phyloP scores from a whole-genome alignment of 2,888 invertebrate genomes.

The Drosophila flavopinicola region DNA sequence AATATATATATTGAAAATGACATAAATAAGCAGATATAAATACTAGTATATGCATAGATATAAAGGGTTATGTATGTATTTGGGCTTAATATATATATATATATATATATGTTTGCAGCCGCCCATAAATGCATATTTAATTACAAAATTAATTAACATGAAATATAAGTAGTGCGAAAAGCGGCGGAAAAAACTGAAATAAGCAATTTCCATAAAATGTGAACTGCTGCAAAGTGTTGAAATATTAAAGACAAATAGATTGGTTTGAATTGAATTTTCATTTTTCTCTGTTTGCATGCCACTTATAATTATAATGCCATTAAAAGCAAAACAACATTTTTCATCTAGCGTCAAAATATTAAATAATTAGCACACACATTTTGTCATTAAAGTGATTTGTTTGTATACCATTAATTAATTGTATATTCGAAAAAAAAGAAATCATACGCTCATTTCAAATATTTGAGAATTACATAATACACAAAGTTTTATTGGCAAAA shows the following conservation, averaged over 20 bases:
- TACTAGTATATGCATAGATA: slow-evolving; percentile 28
- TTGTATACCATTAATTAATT: neutral
- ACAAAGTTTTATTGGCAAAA: too few species aligned
- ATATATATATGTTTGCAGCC: slow-evolving; percentile 50
- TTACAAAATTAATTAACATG: slow-evolving; percentile 77
- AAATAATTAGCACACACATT: slow-evolving; percentile 19
- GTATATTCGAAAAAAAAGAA: neutral
- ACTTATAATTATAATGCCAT: slow-evolving; percentile 15
- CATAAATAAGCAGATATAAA: slow-evolving; percentile 49
- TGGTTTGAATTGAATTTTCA: too few species aligned
- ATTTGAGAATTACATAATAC: too few species aligned
- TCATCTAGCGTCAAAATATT: slow-evolving; percentile 8
- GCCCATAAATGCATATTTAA: slow-evolving; percentile 75
- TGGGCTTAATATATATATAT: slow-evolving; percentile 24
- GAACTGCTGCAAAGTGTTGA: slow-evolving; percentile 33
- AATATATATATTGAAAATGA: slow-evolving; percentile 59
- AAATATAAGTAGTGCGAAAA: slow-evolving; percentile 58
- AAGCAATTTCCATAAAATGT: slow-evolving; percentile 37
- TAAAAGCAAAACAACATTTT: slow-evolving; percentile 17
- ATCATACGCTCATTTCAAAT: too few species aligned
- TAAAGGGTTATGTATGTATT: slow-evolving; percentile 47
- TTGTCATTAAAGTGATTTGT: neutral
- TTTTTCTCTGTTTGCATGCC: slow-evolving; percentile 17
- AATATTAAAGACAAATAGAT: slow-evolving; percentile 57
- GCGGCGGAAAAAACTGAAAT: slow-evolving; percentile 34